Evolutionary conservation across 2,888 invertebrate genomes (phyloP), one percentile per base, ranked within the genome.

Genomic region (Panopea generosa): DNA sequence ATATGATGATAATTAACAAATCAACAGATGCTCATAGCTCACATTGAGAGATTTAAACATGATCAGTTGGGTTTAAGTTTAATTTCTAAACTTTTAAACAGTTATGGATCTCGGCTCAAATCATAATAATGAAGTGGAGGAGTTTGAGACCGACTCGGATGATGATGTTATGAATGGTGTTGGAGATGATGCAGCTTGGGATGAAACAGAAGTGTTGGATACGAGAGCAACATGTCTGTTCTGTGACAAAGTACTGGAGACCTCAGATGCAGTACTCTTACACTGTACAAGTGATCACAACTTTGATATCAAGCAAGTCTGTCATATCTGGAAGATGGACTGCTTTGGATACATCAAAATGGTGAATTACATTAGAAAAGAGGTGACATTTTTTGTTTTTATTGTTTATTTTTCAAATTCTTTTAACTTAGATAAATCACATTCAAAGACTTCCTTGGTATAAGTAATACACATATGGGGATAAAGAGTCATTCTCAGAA

Each of bases 271-370:
- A 11, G 70, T 87, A 6, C 84, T 88, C 45, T 50, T 59, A 20
- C 89, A 89, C 57, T 88, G 86, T 63, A 43, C n/a, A 22, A 59
- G 55, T 7, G 40, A 59, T 11, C 88, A 90, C 59, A 59, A 77
- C n/a, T 87, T 89, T 65, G 71, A 85, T 62, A 83, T 91, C 7
- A 57, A 52, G 14, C 53, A 65, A 0, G 43, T 83, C n/a, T 82
- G 82, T 53, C 49, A 56, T 11, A 73, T 27, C 29, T 86, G 82
- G 78, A 57, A 84, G 4, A 65, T 91, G 18, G 90, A 91, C 67
- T 89, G 89, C 65, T 88, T 89, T 65, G 82, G 83, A n/a, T 92
- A 89, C 77, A 91, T 92, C 40, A 91, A 91, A 66, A 74, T 92
- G 82, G 82, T 92, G 63, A 92, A 92, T 79, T 92, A 82, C 69